A percentile compares a stretch with the other conserved stretches of the same genome.
These are phyloP conservation scores for Urocyon cinereoargenteus DNA, from an alignment of 2,797 vertebrate species.

Conservation along the genomic window DNA sequence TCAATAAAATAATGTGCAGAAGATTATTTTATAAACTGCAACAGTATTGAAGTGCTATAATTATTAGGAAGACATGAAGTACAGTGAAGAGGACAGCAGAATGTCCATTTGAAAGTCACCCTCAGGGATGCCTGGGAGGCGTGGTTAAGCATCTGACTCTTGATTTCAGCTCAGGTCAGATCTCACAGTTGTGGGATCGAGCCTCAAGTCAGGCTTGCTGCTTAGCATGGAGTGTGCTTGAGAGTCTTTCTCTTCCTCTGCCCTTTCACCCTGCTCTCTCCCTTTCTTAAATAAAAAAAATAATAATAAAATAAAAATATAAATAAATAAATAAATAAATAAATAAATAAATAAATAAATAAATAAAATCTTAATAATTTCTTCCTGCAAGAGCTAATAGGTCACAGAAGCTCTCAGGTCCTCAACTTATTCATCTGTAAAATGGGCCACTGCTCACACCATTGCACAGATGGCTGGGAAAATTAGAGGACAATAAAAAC, in stretches of 20 bases:
- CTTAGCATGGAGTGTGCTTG: not conserved
- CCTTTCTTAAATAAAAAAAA: too few species aligned
- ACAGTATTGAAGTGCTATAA: not conserved
- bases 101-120: not conserved
- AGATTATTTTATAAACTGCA: not conserved
- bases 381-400: not conserved
- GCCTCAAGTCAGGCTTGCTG: too few species aligned
- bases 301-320: not conserved
- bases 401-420: not conserved
- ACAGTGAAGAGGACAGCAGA: not conserved
- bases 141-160: not conserved
- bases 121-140: not conserved
- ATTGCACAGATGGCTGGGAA: not conserved
- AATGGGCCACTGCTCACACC: not conserved
- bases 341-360: not conserved
- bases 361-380: not conserved
- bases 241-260: not conserved
- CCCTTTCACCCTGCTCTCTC: not conserved
- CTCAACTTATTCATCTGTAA: not conserved
- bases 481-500: not conserved
- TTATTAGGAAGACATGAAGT: not conserved
- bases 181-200: not conserved
- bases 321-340: not conserved
- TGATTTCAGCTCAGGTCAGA: not conserved
- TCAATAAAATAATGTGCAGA: not conserved